phyloP scores from a whole-genome alignment of 2,888 invertebrate species.

The Sarcophaga carnaria region DNA sequence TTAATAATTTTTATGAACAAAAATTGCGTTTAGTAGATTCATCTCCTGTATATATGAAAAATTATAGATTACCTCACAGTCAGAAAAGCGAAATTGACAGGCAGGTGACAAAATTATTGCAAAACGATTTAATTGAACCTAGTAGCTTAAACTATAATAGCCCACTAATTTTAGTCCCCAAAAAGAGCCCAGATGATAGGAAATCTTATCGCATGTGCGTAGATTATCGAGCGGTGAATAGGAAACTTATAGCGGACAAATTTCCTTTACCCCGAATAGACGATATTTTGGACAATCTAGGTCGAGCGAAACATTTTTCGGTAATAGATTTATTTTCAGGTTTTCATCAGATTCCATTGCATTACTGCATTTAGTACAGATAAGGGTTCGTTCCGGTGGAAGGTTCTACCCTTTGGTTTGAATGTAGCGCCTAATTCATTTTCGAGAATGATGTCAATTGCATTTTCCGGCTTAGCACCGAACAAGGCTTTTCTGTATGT shows the following conservation, averaged over 20 bases:
- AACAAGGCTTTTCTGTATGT: constrained; percentile 66
- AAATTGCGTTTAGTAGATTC: constrained; percentile 11
- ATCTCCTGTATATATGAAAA: constrained; percentile 26
- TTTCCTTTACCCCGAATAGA: too few relatives aligned
- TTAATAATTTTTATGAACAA: constrained; percentile 30
- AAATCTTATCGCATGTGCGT: constrained; percentile 17
- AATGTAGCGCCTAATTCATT: constrained; percentile 69
- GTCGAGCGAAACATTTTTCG: constrained; percentile 3
- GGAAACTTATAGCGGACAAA: too few relatives aligned
- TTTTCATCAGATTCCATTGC: neutral
- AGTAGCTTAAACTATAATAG: constrained; percentile 25
- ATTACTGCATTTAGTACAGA: too few relatives aligned
- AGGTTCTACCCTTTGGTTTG: constrained; percentile 71
- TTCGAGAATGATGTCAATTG: constrained; percentile 72
- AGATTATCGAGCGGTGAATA: constrained; percentile 4
- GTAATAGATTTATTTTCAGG: too few relatives aligned
- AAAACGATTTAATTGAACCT: constrained; percentile 18
- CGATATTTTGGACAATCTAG: neutral
- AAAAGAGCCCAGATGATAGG: neutral
- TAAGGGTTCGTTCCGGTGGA: neutral
- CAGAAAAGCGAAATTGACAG: constrained; percentile 14
- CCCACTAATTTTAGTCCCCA: constrained; percentile 23
- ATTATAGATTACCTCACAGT: constrained; percentile 2
- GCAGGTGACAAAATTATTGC: constrained; percentile 35
- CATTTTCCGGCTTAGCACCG: constrained; percentile 67